phyloP scores from a whole-genome alignment of 2,797 vertebrate genomes.

The Nannoperca obscura region DNA sequence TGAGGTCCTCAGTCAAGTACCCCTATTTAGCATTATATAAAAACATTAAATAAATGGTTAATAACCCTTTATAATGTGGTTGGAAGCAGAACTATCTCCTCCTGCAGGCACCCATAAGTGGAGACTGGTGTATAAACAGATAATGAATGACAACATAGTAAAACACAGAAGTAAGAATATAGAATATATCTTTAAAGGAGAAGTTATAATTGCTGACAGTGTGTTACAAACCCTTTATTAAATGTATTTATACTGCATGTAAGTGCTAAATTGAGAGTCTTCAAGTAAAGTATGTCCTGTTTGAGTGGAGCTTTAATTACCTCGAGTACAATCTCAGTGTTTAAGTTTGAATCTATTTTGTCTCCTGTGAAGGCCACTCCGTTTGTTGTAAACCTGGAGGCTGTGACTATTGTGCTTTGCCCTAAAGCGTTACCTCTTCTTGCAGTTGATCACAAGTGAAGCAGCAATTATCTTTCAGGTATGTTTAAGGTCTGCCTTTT shows the following conservation, averaged over 20 bases:
- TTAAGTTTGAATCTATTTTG: constrained; percentile 42
- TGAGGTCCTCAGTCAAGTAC: neutral
- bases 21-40: neutral
- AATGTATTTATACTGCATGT: neutral
- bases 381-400: constrained; percentile 59
- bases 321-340: neutral
- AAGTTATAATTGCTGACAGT: neutral
- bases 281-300: neutral
- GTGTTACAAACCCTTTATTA: neutral
- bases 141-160: neutral
- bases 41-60: neutral
- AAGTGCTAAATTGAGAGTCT: neutral
- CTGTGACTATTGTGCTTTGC: constrained; percentile 66
- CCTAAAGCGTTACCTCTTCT: constrained; percentile 85
- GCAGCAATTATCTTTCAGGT: constrained; percentile 85
- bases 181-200: neutral
- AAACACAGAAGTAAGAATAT: neutral
- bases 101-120: neutral
- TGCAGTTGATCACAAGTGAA: constrained; percentile 83
- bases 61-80: neutral
- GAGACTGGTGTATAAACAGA: neutral
- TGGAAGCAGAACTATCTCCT: neutral
- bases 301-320: constrained; percentile 1
- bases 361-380: constrained; percentile 50
- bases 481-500: constrained; percentile 76